Evolutionary conservation across 2,797 vertebrate genomes (phyloP).

Genomic region (Synaphobranchus kaupii): DNA sequence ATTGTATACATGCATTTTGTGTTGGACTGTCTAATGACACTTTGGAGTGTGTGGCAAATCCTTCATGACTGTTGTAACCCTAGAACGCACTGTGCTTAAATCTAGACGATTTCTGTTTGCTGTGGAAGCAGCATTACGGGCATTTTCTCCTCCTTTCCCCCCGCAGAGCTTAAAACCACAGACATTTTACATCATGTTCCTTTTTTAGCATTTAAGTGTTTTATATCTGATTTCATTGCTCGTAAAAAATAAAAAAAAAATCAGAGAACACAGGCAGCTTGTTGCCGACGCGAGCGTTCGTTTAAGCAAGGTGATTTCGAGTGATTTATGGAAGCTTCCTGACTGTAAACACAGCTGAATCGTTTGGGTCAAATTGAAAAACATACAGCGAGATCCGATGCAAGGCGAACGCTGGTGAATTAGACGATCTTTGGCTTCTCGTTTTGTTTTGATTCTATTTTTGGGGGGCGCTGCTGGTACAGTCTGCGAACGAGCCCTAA

Average conservation of each 20-base stretch:
- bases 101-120: not conserved
- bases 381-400: not conserved
- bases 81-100: not conserved
- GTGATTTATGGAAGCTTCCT: constrained; percentile 3
- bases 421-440: not conserved
- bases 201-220: not conserved
- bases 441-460: not conserved
- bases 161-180: not conserved
- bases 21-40: not conserved
- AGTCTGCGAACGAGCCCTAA: not conserved
- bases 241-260: not conserved
- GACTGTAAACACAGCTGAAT: not conserved
- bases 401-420: not conserved
- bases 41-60: not conserved
- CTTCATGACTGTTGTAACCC: not conserved
- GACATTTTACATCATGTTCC: constrained; percentile 8
- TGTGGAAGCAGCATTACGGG: not conserved
- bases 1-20: not conserved
- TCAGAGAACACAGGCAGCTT: not conserved
- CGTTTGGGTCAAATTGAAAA: not conserved
- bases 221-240: constrained; percentile 5
- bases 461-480: not conserved
- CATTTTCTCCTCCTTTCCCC: too few relatives aligned
- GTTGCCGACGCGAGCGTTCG: not conserved
- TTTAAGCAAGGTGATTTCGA: not conserved